Evolutionary conservation across 2,113 vertebrate species (phyloP).

Genomic region (Pituophis catenifer): DNA sequence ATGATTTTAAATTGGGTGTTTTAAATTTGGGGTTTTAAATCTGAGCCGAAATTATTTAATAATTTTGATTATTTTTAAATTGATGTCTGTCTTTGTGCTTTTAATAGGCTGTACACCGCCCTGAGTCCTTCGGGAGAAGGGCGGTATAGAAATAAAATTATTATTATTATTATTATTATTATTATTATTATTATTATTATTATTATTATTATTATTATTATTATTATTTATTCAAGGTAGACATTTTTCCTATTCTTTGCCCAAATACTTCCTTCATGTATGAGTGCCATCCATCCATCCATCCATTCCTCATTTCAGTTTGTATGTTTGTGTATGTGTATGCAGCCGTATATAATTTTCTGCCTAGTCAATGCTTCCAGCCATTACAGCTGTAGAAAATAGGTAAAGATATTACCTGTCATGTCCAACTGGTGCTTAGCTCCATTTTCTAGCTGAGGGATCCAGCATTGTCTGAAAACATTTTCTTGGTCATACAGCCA

Average conservation of each 20-base stretch:
- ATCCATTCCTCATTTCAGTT: not conserved
- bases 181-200: too few species aligned
- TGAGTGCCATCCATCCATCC: not conserved
- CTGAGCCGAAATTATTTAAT: too few species aligned
- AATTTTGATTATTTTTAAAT: too few species aligned
- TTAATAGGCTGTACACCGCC: too few species aligned
- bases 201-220: too few species aligned
- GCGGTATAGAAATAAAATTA: too few species aligned
- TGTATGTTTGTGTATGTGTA: not conserved
- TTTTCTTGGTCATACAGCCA: not conserved
- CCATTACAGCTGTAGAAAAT: not conserved
- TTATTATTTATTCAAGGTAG: not conserved
- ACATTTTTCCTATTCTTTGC: not conserved
- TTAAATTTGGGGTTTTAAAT: too few species aligned
- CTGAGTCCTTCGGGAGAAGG: too few species aligned
- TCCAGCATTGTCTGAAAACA: not conserved
- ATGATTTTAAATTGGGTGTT: too few species aligned
- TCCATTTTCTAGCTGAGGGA: not conserved
- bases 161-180: too few species aligned
- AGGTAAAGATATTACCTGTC: not conserved
- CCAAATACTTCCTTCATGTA: not conserved
- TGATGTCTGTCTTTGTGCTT: too few species aligned
- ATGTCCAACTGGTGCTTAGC: not conserved
- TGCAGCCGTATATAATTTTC: not conserved
- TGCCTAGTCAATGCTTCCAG: not conserved